Base-by-base conservation (phyloP, 2,888 invertebrate species). In the Diadegma fenestrale region DNA sequence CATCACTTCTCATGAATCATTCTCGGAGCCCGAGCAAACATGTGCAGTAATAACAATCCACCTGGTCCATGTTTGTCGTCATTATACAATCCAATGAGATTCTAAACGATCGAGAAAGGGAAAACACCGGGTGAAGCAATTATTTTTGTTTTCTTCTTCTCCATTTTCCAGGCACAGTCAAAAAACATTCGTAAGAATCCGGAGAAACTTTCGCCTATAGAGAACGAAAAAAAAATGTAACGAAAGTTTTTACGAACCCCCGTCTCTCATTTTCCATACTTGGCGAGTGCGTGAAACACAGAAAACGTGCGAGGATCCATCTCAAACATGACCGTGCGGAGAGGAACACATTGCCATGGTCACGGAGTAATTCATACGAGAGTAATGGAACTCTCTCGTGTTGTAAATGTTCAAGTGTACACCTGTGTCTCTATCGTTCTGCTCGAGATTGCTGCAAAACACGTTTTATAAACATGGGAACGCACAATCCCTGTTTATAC, bases 321-420 rank as follows among this genome's bases (percentile, higher is more conserved):
- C 43, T 68, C 22, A 43, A 68, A 45, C 54, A 68, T 69, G 8
- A 30, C 3, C 30, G 26, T n/a, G 43, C 43, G 48, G 17, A 58
- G 63, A 43, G 37, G 41, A 51, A 48, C n/a, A 37, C 71, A 22
- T 26, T 54, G 41, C 30, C 19, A 45, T 61, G 22, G n/a, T 33
- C 48, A 51, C 26, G 71, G 48, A 76, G 71, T 76, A 71, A 84
- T 84, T 84, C 80, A 76, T 63, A 10, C 63, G 26, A 54, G 41
- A 43, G 68, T 80, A 84, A 80, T 64, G 84, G 64, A 84, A 72
- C 69, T 63, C 63, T 17, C 54, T 26, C n/a, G 71, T 54, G 71
- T 54, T 80, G 26, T 71, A 78, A 78, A 58, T 58, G 78, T 43
- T 76, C n/a, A 19, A 37, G 26, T 37, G 26, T 43, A 26, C 58